A percentile compares a stretch with the other conserved stretches of the same genome.
Conservation (phyloP, 2,888 invertebrate species). For the Acrobasis repandana region DNA sequence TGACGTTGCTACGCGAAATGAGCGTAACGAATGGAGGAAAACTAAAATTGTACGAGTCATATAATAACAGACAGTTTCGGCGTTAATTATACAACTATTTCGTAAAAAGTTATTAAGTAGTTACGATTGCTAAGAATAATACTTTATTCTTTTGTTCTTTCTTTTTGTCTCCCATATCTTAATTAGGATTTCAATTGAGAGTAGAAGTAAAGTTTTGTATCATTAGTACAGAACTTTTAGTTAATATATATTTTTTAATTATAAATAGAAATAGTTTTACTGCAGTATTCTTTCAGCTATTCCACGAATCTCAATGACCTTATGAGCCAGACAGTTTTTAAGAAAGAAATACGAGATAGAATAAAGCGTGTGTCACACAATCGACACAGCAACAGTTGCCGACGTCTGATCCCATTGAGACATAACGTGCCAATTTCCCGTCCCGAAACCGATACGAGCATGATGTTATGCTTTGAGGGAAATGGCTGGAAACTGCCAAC, state of each 20-base stretch:
- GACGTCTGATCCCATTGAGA: slow-evolving; percentile 55
- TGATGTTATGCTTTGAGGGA: slow-evolving; percentile 37
- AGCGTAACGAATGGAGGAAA: slow-evolving; percentile 18
- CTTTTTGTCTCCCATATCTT: not conserved
- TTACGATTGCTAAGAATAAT: not conserved
- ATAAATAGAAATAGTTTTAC: too few relatives aligned
- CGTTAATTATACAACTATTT: not conserved
- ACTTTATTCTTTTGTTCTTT: not conserved
- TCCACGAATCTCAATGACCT: not conserved
- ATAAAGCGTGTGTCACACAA: slow-evolving; percentile 25
- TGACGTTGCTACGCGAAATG: slow-evolving; percentile 39
- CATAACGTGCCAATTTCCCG: slow-evolving; percentile 59
- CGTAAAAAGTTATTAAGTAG: not conserved
- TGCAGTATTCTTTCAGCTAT: not conserved
- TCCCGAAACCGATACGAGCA: slow-evolving; percentile 42
- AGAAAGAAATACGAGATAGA: too few relatives aligned
- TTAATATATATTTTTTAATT: too few relatives aligned
- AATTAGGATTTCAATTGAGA: not conserved
- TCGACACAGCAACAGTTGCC: slow-evolving; percentile 62
- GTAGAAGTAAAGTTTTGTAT: too few relatives aligned
- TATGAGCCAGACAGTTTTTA: not conserved
- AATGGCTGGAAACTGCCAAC: slow-evolving; percentile 6
- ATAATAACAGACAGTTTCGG: not conserved
- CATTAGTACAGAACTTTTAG: too few relatives aligned
- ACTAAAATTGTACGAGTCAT: slow-evolving; percentile 7